Conservation (phyloP, 2,888 invertebrate genomes). For the Tachina fera region DNA sequence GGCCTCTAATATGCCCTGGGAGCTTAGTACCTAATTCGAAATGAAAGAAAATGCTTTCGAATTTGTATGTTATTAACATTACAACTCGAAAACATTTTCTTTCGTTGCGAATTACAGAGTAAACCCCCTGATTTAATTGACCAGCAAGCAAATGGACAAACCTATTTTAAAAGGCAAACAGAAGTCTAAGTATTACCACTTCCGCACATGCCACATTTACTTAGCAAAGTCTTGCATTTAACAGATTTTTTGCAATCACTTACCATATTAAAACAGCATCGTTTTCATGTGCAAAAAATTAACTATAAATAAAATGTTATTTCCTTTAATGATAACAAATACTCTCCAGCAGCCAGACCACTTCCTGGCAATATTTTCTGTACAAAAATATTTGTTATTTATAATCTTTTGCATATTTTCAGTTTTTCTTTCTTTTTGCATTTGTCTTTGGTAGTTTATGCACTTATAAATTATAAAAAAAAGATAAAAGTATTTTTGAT, state of each 20-base stretch:
- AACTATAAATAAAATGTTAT: slow-evolving; percentile 6
- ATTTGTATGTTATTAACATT: no score
- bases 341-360: slow-evolving; percentile 31
- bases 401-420: not conserved
- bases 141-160: no score
- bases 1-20: no score
- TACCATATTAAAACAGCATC: not conserved
- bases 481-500: no score
- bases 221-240: not conserved
- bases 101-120: no score
- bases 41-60: no score
- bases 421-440: not conserved
- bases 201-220: no score
- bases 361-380: slow-evolving; percentile 29
- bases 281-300: not conserved
- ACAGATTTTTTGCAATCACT: not conserved
- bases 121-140: no score
- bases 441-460: slow-evolving; percentile 3
- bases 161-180: no score
- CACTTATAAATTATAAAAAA: slow-evolving; percentile 51
- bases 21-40: no score
- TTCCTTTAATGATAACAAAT: slow-evolving; percentile 31
- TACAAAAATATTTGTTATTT: not conserved
- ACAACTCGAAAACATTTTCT: no score
- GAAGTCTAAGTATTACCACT: no score